Evolutionary conservation across 2,888 invertebrate species (phyloP).

Genomic region (Andrena hattorfiana): DNA sequence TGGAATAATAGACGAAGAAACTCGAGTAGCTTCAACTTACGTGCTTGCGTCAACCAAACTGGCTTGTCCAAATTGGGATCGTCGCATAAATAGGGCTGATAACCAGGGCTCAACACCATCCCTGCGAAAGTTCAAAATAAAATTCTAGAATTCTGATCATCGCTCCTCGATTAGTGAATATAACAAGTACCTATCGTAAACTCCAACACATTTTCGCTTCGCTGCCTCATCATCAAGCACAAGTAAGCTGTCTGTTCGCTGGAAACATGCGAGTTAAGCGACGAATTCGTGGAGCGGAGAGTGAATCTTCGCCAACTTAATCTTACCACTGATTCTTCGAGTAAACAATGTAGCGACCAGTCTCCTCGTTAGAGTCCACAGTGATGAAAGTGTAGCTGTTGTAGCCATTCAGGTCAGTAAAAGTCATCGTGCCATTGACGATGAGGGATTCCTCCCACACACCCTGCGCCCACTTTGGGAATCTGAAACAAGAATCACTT

Average conservation of each 20-base stretch:
- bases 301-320: not conserved
- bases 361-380: conserved; percentile 83
- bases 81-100: conserved; percentile 84
- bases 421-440: conserved; percentile 85
- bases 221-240: conserved; percentile 87
- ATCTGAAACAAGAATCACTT: conserved; percentile 78
- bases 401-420: conserved; percentile 85
- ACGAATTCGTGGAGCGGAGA: too few species aligned
- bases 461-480: conserved; percentile 88
- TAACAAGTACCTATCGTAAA: conserved; percentile 82
- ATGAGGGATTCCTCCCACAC: conserved; percentile 87
- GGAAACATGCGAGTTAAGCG: conserved; percentile 58
- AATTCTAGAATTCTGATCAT: not conserved
- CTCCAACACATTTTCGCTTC: conserved; percentile 88
- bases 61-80: conserved; percentile 86
- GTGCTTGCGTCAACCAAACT: conserved; percentile 88
- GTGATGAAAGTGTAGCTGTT: conserved; percentile 85
- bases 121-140: conserved; percentile 73
- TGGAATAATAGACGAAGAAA: not conserved
- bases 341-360: conserved; percentile 85
- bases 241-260: conserved; percentile 87
- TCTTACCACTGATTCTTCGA: conserved; percentile 85
- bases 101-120: conserved; percentile 80
- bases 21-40: conserved; percentile 83
- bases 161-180: not conserved